Percentiles rank a stretch among this genome's conserved stretches.
Evolutionary conservation across 2,888 invertebrate genomes (phyloP).

Genomic region (Drosophila barbarae): DNA sequence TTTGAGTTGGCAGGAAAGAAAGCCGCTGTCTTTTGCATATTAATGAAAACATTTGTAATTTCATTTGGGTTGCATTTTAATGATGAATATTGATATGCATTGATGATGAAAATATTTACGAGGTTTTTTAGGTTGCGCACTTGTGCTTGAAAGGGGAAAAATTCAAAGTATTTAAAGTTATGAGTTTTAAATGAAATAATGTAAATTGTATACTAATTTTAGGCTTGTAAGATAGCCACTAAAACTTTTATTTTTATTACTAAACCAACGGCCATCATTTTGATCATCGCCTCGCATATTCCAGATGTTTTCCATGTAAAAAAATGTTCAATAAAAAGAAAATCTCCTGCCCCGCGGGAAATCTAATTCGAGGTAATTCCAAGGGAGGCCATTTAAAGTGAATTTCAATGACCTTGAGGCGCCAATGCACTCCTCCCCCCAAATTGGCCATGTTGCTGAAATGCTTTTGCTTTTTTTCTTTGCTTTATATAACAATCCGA

Average conservation of each 20-base stretch:
- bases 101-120: background rate
- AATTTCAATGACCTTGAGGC: constrained; percentile 73
- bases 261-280: background rate
- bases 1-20: constrained; percentile 18
- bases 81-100: background rate
- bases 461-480: constrained; percentile 31
- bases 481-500: constrained; percentile 57
- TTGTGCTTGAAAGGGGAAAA: too few species aligned
- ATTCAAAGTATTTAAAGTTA: too few species aligned
- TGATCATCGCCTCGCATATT: background rate
- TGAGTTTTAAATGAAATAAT: too few species aligned
- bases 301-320: background rate
- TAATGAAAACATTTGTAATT: constrained; percentile 1
- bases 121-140: background rate
- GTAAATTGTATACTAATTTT: background rate
- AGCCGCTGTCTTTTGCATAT: constrained; percentile 10
- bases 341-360: constrained; percentile 10
- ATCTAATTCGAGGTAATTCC: constrained; percentile 19
- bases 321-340: constrained; percentile 11
- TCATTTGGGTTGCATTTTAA: background rate
- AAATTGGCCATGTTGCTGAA: constrained; percentile 25
- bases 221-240: background rate
- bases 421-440: constrained; percentile 49
- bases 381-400: constrained; percentile 7
- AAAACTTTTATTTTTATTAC: background rate